A percentile compares a stretch with the other conserved stretches of the same genome.
phyloP scores from a whole-genome alignment of 2,113 vertebrate genomes.

The Phodopus roborovskii region DNA sequence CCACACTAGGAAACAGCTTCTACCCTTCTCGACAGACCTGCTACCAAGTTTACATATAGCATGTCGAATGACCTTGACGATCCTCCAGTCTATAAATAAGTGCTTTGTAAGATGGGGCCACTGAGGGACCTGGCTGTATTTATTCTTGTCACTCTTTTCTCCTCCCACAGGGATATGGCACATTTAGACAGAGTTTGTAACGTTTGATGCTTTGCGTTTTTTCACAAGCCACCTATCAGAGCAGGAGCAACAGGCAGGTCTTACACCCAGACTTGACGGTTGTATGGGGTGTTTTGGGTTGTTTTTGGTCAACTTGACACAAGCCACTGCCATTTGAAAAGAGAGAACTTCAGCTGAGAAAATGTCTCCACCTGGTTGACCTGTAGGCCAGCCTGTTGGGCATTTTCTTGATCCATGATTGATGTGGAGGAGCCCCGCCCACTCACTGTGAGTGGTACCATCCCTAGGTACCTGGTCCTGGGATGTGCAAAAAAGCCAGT shows the following conservation, averaged over 20 bases:
- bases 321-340: neutral
- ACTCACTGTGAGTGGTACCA: neutral
- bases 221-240: neutral
- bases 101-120: neutral
- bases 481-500: neutral
- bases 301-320: neutral
- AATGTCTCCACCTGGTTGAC: neutral
- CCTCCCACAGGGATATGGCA: constrained; percentile 12
- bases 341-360: neutral
- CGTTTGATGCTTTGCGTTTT: neutral
- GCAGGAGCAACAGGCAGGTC: neutral
- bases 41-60: neutral
- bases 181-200: constrained; percentile 30
- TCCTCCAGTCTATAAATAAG: constrained; percentile 33
- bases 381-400: neutral
- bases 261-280: neutral
- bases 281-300: neutral
- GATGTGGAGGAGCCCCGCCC: neutral
- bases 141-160: constrained; percentile 15
- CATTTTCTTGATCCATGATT: neutral
- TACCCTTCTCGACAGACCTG: neutral
- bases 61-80: neutral
- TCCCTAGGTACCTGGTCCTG: neutral
- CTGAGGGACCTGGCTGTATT: neutral
- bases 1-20: neutral